Conservation (phyloP, 2,113 vertebrate genomes). For the Falco punctatus region DNA sequence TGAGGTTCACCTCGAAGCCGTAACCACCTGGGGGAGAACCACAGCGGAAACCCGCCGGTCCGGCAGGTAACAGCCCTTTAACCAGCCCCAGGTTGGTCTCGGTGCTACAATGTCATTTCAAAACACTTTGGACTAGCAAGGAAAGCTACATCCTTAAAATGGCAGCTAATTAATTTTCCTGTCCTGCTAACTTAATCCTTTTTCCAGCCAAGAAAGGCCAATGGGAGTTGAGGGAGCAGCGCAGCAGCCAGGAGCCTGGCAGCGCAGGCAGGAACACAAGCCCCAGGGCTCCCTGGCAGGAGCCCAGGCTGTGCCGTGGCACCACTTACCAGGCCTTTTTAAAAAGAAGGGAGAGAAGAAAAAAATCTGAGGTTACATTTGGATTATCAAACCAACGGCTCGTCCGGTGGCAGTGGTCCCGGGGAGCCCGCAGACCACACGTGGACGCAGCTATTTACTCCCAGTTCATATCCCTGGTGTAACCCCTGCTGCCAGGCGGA, state of each 20-base stretch:
- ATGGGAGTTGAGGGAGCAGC: not conserved
- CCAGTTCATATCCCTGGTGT: not conserved
- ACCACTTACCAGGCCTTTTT: not conserved
- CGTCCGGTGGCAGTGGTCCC: not conserved
- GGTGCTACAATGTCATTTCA: not conserved
- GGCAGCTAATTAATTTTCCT: conserved; percentile 57
- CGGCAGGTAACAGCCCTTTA: not conserved
- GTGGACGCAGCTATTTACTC: rapidly evolving
- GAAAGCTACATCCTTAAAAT: conserved; percentile 37
- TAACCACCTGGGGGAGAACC: not conserved
- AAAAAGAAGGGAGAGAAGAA: not conserved
- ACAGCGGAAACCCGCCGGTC: not conserved
- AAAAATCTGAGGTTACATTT: not conserved
- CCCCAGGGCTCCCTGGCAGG: conserved; percentile 8
- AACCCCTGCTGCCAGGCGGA: not conserved
- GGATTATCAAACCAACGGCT: not conserved
- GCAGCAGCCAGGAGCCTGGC: not conserved
- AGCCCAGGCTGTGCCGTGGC: not conserved
- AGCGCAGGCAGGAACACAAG: not conserved
- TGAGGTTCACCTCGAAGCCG: conserved; percentile 28
- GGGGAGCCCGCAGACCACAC: rapidly evolving
- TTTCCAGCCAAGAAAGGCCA: conserved; percentile 55
- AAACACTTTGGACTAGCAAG: not conserved
- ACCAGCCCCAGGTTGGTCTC: not conserved
- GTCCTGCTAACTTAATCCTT: conserved; percentile 46